phyloP scores from a whole-genome alignment of 2,113 vertebrate species.

The Gallinago media region DNA sequence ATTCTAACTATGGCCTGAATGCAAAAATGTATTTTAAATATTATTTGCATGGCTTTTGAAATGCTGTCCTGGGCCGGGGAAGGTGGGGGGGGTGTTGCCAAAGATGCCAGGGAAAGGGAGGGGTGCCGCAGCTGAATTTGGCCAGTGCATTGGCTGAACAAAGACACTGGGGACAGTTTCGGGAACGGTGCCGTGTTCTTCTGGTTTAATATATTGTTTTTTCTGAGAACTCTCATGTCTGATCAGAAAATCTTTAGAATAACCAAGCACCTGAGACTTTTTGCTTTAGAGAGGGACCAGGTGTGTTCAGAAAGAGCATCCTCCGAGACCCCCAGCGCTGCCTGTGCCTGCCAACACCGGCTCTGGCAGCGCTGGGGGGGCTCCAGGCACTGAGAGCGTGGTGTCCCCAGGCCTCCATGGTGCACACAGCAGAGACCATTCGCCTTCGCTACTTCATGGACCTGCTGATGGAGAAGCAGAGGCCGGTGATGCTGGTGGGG shows the following conservation, averaged over 20 bases:
- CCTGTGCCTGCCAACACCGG: accelerated
- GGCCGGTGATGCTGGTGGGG: conserved; percentile 83
- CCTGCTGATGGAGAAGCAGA: conserved; percentile 76
- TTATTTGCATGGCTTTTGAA: background rate
- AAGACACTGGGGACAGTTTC: background rate
- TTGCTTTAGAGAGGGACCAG: background rate
- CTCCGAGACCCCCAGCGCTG: accelerated
- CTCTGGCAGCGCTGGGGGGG: accelerated
- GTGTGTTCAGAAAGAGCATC: accelerated
- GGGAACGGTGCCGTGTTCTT: background rate
- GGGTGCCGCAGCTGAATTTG: background rate
- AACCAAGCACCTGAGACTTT: background rate
- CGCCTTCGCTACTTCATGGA: conserved; percentile 81
- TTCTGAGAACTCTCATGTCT: background rate
- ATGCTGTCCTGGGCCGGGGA: no score
- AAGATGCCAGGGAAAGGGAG: background rate
- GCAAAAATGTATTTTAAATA: background rate
- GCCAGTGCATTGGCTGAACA: background rate
- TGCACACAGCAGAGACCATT: conserved; percentile 79
- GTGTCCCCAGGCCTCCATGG: conserved; percentile 74
- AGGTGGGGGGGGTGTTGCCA: no score
- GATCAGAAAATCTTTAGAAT: background rate
- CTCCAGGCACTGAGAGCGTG: accelerated
- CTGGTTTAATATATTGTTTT: background rate
- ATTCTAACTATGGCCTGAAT: background rate